Conservation (phyloP, 2,113 vertebrate genomes). For the Barnardius zonarius region DNA sequence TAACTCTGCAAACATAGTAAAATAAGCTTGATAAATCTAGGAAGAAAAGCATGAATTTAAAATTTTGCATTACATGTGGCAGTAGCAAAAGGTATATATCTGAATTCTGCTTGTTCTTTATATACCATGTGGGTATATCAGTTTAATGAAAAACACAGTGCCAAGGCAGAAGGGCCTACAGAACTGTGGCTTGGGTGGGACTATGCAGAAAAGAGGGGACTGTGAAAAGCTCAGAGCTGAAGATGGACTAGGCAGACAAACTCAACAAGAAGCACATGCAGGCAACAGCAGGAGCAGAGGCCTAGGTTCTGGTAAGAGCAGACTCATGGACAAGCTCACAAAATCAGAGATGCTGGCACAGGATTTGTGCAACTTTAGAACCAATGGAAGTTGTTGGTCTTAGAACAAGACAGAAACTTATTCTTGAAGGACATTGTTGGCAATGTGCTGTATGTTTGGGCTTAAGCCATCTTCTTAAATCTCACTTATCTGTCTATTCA, state of each 20-base stretch:
- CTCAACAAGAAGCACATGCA: neutral
- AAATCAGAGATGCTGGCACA: neutral
- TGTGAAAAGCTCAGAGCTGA: neutral
- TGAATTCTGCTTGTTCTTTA: neutral
- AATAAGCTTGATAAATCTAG: neutral
- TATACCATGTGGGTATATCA: neutral
- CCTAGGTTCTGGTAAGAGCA: neutral
- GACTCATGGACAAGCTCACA: neutral
- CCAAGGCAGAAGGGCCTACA: neutral
- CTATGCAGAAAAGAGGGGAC: neutral
- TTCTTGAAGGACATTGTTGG: neutral
- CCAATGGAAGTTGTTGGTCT: neutral
- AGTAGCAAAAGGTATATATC: neutral
- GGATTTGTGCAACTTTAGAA: neutral
- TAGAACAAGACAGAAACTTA: neutral
- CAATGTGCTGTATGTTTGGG: neutral
- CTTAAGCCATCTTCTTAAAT: neutral
- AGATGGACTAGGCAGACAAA: neutral
- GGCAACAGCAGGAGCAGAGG: neutral
- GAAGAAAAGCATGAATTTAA: neutral
- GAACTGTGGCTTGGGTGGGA: neutral
- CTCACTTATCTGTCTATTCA: neutral
- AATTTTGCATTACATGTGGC: neutral
- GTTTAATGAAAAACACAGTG: neutral
- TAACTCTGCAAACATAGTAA: neutral